Percentiles rank a stretch among this genome's conserved stretches.
Conservation (phyloP, 2,888 invertebrate species). For the Busseola fusca region DNA sequence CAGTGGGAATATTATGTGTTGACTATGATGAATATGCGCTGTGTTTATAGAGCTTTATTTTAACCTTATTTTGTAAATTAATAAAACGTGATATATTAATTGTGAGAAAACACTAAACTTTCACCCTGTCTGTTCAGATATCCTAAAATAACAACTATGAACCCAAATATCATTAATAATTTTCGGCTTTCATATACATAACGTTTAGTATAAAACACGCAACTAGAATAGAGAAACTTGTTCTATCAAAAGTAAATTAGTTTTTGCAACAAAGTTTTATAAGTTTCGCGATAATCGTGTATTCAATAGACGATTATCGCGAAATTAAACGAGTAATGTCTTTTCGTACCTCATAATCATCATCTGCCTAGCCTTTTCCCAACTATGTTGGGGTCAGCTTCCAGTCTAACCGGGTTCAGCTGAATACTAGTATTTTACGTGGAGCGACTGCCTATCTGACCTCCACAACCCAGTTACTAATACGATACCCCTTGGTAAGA, state of each 20-base stretch:
- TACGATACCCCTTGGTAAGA: too few species aligned
- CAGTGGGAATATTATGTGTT: too few species aligned
- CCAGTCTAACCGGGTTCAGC: too few species aligned
- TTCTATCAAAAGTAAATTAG: constrained; percentile 14
- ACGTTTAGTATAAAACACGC: constrained; percentile 11
- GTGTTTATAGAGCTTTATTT: neutral
- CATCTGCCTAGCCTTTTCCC: too few species aligned
- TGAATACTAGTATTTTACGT: too few species aligned
- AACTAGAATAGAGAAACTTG: constrained; percentile 19
- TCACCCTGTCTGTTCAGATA: constrained; percentile 3
- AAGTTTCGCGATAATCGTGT: too few species aligned
- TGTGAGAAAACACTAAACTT: neutral
- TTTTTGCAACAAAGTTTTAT: constrained; percentile 34
- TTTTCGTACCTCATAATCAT: too few species aligned
- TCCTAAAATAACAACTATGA: neutral
- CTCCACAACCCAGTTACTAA: too few species aligned
- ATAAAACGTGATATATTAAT: neutral
- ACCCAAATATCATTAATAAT: constrained; percentile 1
- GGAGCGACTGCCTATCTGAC: too few species aligned
- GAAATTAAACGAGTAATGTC: constrained; percentile 12
- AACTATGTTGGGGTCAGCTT: too few species aligned
- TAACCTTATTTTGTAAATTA: neutral
- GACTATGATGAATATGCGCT: too few species aligned
- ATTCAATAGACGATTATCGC: constrained; percentile 17
- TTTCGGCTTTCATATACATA: neutral